Base-by-base conservation (phyloP, 2,888 invertebrate genomes). In the Synanthedon formicaeformis region DNA sequence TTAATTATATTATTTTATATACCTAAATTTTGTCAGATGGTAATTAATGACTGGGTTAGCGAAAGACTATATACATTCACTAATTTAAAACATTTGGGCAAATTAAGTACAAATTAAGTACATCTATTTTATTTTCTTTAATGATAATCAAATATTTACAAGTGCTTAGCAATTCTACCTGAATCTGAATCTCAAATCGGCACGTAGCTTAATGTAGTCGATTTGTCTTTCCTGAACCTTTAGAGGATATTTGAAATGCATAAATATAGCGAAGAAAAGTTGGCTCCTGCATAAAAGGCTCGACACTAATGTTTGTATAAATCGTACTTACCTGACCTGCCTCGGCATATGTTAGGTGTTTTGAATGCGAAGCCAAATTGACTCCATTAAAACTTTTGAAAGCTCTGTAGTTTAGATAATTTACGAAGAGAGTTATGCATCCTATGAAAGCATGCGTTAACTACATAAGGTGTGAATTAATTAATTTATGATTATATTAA, bases 301-400 rank as follows among this genome's bases (percentile, higher is more conserved):
- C 62, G 58, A 65, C 70, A 69, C 69, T 77, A 75, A 78, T 78
- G 77, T 78, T 78, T 78, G 68, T 75, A 78, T 78, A 78, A 77
- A 78, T 78, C 75, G 77, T 73, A 69, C 71, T 34, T 75, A 76
- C 73, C 74, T 75, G 71, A 64, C 64, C 67, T 68, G 65, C 66
- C 66, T 52, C 40, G 45, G 53, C 51, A 40, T 54, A 73, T 71
- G 73, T 75, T 73, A 71, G 75, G 71, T 81, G 78, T 82, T 85
- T 85, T 84, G 81, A 84, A 83, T 81, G 77, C 77, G 78, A 73
- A 67, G 75, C 81, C 76, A 83, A 84, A 86, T 84, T 84, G 84
- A 82, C 80, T 84, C 84, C 86, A 86, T 86, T 86, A 86, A 85
- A 86, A 85, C 78, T 86, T 85, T 75, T 79, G 80, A 82, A 84